phyloP scores from a whole-genome alignment of 2,113 vertebrate species.

The Carollia perspicillata region DNA sequence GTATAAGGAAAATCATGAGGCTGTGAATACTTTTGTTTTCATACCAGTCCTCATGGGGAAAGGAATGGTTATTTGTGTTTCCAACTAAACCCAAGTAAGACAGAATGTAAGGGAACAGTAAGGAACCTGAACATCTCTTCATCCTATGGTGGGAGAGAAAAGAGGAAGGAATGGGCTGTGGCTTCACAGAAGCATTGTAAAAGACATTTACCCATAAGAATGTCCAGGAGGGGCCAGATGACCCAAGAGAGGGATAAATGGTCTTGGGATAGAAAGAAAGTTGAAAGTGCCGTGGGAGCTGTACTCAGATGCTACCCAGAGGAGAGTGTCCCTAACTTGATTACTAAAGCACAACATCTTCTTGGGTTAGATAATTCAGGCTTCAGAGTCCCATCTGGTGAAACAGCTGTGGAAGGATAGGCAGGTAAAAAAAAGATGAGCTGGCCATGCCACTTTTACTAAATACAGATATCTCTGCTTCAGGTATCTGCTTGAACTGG shows the following conservation, averaged over 20 bases:
- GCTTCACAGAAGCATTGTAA: neutral
- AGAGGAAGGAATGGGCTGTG: neutral
- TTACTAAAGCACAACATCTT: neutral
- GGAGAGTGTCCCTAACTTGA: neutral
- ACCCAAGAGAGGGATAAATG: neutral
- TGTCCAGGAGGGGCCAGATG: neutral
- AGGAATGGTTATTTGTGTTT: neutral
- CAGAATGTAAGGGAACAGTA: neutral
- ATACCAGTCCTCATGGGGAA: neutral
- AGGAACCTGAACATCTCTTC: too few species aligned
- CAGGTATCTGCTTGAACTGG: neutral
- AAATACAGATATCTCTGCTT: neutral
- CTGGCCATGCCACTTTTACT: neutral
- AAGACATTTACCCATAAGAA: neutral
- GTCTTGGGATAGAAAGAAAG: neutral
- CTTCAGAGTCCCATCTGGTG: neutral
- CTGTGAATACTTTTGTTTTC: neutral
- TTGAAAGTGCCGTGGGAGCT: neutral
- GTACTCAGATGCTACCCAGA: neutral
- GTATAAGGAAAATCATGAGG: neutral
- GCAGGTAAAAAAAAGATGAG: neutral
- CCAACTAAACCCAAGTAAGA: neutral
- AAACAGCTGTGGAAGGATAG: neutral
- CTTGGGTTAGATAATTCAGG: neutral
- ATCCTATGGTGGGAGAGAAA: neutral